Conservation (phyloP, 2,888 invertebrate genomes). For the Drosophila kanekoi region DNA sequence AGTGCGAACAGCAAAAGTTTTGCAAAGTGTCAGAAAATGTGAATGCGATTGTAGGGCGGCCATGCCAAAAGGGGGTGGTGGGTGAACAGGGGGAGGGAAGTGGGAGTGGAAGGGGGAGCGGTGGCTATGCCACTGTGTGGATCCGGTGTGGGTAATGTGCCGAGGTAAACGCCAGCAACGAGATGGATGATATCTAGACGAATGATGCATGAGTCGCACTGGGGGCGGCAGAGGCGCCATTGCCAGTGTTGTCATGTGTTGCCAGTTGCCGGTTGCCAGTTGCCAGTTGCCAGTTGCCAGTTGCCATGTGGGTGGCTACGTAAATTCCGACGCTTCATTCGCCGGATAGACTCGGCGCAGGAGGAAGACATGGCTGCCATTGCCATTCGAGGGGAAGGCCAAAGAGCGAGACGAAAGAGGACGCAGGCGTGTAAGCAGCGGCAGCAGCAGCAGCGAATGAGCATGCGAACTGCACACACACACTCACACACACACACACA, state of each 20-base stretch:
- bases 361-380: slow-evolving; percentile 61
- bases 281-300: slow-evolving; percentile 3
- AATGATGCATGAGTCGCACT: slow-evolving; percentile 82
- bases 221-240: slow-evolving; percentile 51
- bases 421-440: slow-evolving; percentile 67
- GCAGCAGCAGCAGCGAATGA: slow-evolving; percentile 63
- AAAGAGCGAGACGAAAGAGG: slow-evolving; percentile 26
- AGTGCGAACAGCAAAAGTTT: slow-evolving; percentile 79
- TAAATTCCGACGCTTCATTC: slow-evolving; percentile 77
- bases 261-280: slow-evolving; percentile 29
- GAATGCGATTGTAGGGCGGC: slow-evolving; percentile 71
- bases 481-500: slow-evolving; percentile 66
- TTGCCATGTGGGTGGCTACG: slow-evolving; percentile 45
- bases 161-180: slow-evolving; percentile 75
- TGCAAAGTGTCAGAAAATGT: slow-evolving; percentile 82
- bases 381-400: slow-evolving; percentile 32
- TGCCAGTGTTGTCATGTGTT: slow-evolving; percentile 46
- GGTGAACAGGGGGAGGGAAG: background rate
- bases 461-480: slow-evolving; percentile 52
- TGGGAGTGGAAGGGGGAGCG: background rate
- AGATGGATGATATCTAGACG: slow-evolving; percentile 83
- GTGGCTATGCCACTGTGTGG: too few species aligned
- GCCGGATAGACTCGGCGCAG: slow-evolving; percentile 64
- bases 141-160: slow-evolving; percentile 71
- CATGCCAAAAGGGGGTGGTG: slow-evolving; percentile 2